These are phyloP conservation scores for Euura lappo DNA, from an alignment of 1,140 invertebrate species.

Conservation along the genomic window DNA sequence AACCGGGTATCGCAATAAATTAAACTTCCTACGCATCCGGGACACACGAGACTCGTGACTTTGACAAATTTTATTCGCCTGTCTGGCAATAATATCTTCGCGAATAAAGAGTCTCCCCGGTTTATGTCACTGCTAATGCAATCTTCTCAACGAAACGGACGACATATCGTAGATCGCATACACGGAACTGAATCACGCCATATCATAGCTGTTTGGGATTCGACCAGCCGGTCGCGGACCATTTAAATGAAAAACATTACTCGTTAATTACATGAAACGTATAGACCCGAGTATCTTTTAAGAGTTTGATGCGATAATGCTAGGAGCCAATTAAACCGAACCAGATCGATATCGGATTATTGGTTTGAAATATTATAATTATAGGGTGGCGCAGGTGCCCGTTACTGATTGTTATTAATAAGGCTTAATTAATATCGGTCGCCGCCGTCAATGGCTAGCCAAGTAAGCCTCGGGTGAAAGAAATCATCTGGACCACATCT, in stretches of 20 bases:
- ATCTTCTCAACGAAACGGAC: too few species aligned
- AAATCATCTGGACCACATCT: slow-evolving; percentile 1
- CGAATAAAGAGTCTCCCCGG: not conserved
- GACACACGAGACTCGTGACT: slow-evolving; percentile 4
- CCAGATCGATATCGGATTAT: not conserved
- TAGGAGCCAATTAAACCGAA: not conserved
- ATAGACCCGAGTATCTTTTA: not conserved
- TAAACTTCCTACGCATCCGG: slow-evolving; percentile 24
- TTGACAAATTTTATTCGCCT: slow-evolving; percentile 41
- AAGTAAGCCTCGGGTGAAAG: not conserved
- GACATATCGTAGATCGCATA: too few species aligned
- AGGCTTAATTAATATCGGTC: slow-evolving; percentile 5
- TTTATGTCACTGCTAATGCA: not conserved
- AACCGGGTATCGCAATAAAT: slow-evolving; percentile 29
- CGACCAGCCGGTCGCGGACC: not conserved
- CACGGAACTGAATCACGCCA: too few species aligned
- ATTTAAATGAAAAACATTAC: not conserved
- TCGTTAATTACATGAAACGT: not conserved
- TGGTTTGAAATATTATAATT: not conserved
- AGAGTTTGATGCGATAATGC: not conserved
- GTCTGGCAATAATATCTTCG: not conserved
- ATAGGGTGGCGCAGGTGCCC: not conserved
- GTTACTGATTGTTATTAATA: slow-evolving; percentile 7
- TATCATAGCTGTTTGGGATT: too few species aligned
- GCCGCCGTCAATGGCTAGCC: not conserved